Evolutionary conservation across 2,888 invertebrate species (phyloP).

Genomic region (Parnassius orleans): DNA sequence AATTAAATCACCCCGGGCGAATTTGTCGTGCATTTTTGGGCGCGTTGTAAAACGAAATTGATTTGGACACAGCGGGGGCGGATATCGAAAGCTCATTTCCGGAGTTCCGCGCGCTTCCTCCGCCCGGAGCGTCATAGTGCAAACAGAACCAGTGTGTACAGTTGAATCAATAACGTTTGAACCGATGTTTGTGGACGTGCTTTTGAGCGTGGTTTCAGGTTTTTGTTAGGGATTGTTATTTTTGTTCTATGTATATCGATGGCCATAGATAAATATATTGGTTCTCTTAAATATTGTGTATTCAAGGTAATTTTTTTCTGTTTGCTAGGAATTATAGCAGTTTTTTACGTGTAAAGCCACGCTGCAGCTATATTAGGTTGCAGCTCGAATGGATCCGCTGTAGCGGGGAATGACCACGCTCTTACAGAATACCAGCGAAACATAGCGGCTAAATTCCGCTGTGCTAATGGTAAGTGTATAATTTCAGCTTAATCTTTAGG

Average conservation of each 20-base stretch:
- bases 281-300: too few relatives aligned
- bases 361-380: too few relatives aligned
- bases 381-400: too few relatives aligned
- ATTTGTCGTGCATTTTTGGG: constrained; percentile 32
- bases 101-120: constrained; percentile 4
- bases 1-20: constrained; percentile 26
- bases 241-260: not conserved
- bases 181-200: not conserved
- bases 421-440: too few relatives aligned
- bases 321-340: too few relatives aligned
- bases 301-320: too few relatives aligned
- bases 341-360: too few relatives aligned
- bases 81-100: constrained; percentile 46
- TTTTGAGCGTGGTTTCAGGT: constrained; percentile 1
- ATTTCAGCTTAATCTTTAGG: too few relatives aligned
- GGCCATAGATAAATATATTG: too few relatives aligned
- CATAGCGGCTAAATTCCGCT: too few relatives aligned
- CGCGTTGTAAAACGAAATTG: constrained; percentile 61
- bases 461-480: too few relatives aligned
- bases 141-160: not conserved
- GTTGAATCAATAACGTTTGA: not conserved
- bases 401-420: too few relatives aligned
- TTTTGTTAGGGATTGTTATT: not conserved
- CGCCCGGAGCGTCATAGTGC: not conserved
- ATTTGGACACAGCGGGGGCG: constrained; percentile 59